Evolutionary conservation across 2,888 invertebrate species (phyloP), one percentile per base, ranked within the genome.

Genomic region (Neoaliturus tenellus): DNA sequence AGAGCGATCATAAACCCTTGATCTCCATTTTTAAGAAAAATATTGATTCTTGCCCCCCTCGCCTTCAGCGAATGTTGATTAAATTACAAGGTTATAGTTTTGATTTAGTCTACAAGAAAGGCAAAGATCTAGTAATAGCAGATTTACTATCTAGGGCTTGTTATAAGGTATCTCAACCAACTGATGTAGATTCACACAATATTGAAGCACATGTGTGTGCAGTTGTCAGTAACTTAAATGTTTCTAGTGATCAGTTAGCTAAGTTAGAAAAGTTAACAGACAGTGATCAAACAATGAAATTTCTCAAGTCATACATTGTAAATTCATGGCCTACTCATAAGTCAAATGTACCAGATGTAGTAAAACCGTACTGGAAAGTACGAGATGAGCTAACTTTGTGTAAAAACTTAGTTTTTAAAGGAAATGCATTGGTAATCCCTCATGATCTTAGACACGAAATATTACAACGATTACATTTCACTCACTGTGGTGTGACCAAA

Each of bases 1-100:
- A 84, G 39, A 84, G 80, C 6, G 85, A 85, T 44, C 86, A 86
- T 71, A 23, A 28, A 6, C 58, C 58, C 14, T 20, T 67, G 67
- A 67, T 67, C 5, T 67, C 67, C 1, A 67, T 67, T n/a, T 33
- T 67, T 25, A 44, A 69, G 39, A 80, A 14, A 39, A 73, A 39
- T 39, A 39, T 73, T 41, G 73, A 73, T 31, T 73, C 73, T 14
- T 41, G 39, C n/a, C 39, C 44, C 31, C 58, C 39, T 25, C 71
- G 83, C 17, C 28, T 62, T 0, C 80, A 83, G 62, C 31, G 55
- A 80, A 23, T 83, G 39, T 20, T 80, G 28, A 35, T 83, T 17
- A 78, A 58, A 23, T 25, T 83, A 33, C 44, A 73, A 58, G 39
- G 25, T 17, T 83, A 81, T 62, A 33, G 62, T 39, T 58, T 80